These are phyloP conservation scores for Tipula unca DNA, from an alignment of 2,888 invertebrate species.

Conservation along the genomic window DNA sequence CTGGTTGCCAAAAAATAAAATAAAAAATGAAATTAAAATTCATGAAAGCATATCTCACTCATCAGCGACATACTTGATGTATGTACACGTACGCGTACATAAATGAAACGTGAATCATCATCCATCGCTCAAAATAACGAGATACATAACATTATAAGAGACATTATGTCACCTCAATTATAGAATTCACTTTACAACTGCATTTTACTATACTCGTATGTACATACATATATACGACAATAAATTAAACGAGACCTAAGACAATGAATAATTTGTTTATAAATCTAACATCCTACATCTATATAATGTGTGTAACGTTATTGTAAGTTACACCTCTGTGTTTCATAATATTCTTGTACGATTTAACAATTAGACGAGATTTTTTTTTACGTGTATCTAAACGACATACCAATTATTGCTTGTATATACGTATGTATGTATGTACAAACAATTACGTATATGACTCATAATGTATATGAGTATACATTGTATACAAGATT, in stretches of 20 bases:
- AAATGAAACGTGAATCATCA: not conserved
- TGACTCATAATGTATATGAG: not conserved
- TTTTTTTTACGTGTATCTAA: not conserved
- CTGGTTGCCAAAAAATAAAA: not conserved
- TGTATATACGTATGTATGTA: not conserved
- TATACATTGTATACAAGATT: not conserved
- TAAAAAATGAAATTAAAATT: not conserved
- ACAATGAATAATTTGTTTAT: not conserved
- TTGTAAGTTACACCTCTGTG: not conserved
- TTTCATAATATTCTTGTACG: not conserved
- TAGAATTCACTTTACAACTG: not conserved
- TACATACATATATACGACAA: not conserved
- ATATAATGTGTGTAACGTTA: not conserved
- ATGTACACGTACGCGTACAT: not conserved
- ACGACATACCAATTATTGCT: not conserved
- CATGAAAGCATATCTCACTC: not conserved
- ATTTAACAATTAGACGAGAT: not conserved
- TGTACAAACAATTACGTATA: not conserved
- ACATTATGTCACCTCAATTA: not conserved
- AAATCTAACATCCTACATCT: not conserved
- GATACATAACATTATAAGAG: too few species aligned
- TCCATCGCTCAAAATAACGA: not conserved
- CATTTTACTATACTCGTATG: not conserved
- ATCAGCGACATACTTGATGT: not conserved
- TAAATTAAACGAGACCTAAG: not conserved